Evolutionary conservation across 2,113 vertebrate species (phyloP), one percentile per base, ranked within the genome.

Genomic region (Dipodomys spectabilis): DNA sequence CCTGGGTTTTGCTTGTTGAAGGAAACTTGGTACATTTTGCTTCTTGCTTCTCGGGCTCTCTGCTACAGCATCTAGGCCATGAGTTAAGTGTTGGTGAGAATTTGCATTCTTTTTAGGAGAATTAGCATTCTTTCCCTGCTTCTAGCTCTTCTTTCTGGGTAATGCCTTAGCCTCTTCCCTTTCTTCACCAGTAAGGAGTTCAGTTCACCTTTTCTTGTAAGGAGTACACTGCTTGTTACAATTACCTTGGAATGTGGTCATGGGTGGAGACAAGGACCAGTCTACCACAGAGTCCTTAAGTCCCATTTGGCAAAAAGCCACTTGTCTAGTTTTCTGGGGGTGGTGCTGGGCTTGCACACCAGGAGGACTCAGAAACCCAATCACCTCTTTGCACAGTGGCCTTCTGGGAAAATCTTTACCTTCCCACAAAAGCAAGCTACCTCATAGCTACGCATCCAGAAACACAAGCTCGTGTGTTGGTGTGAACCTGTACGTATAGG

Each of bases 51-150:
- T 95, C 92, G 95, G 93, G 94, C 92, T 96, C 81, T 96, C 87
- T 82, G 92, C 65, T 92, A 57, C 72, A 62, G 81, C 82, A 93
- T 92, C 20, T 0, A 5, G 95, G 83, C 72, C 72, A 81, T 87
- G 93, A 94, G 83, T 94, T 96, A 91, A 39, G 93, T 93, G 94
- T 80, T 79, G 89, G 94, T 94, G 93, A 65, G 83, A 90, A 94
- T 97, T 94, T 96, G 44, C 79, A 88, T 96, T 78, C 78, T 93
- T 94, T 95, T 60, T 95, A 80, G 96, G 95, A 75, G 86, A 89
- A 95, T 97, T 95, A 95, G 71, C 32, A 32, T n/a, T 89, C 84
- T 95, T 87, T 90, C 73, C 28, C 7, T 20, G 22, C 45, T 86
- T 65, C 19, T n/a, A 83, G 28, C 88, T 80, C 53, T 69, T 80